phyloP scores from a whole-genome alignment of 1,140 invertebrate species.

The Tetranychus cinnabarinus region DNA sequence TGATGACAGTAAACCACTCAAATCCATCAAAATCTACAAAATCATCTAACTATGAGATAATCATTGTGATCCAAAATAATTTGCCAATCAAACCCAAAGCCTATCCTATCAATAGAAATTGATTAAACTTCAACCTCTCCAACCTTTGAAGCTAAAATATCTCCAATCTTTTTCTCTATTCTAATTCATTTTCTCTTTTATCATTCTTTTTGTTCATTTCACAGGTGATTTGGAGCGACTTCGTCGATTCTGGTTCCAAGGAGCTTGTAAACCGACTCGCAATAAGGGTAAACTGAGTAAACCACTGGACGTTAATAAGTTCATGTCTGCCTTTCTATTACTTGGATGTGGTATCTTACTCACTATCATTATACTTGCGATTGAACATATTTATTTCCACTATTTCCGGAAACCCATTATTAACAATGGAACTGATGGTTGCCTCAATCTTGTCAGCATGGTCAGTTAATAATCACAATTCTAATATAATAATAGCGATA shows the following conservation, averaged over 20 bases:
- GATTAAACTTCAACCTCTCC: too few relatives aligned
- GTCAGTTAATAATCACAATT: constrained; percentile 23
- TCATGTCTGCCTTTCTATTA: constrained; percentile 84
- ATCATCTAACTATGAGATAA: too few relatives aligned
- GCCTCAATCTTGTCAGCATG: constrained; percentile 69
- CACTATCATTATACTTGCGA: constrained; percentile 49
- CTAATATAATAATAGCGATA: too few relatives aligned
- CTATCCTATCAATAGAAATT: too few relatives aligned
- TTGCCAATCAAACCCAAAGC: too few relatives aligned
- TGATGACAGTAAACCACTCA: too few relatives aligned
- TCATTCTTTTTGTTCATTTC: constrained; percentile 5
- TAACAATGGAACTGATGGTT: constrained; percentile 60
- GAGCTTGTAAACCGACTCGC: constrained; percentile 75
- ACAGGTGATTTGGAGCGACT: constrained; percentile 71
- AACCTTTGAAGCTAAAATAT: too few relatives aligned
- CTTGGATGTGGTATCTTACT: constrained; percentile 76
- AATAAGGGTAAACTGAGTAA: constrained; percentile 47
- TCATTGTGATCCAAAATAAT: too few relatives aligned
- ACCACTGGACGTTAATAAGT: constrained; percentile 82
- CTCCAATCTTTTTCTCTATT: background rate
- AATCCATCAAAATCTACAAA: too few relatives aligned
- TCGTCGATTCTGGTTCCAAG: constrained; percentile 88
- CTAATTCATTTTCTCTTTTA: background rate
- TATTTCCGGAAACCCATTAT: constrained; percentile 60
- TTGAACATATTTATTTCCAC: constrained; percentile 87